Evolutionary conservation across 2,797 vertebrate genomes (phyloP).

Genomic region (Monodelphis domestica): DNA sequence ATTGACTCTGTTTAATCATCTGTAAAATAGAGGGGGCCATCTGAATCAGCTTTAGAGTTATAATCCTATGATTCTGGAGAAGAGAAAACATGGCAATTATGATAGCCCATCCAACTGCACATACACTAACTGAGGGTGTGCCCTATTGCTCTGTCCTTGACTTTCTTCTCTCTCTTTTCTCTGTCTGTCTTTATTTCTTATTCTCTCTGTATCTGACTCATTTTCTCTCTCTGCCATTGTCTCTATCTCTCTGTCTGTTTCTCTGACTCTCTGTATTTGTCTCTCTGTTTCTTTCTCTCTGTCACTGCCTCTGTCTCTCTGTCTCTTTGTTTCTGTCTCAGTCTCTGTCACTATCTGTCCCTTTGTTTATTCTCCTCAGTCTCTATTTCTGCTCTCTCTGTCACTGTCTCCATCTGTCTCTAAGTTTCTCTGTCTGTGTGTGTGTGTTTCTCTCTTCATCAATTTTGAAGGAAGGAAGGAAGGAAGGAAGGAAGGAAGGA

Average conservation of each 20-base stretch:
- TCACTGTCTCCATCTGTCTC: rapidly evolving
- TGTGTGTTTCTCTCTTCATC: not conserved
- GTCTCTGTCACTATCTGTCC: too few species aligned
- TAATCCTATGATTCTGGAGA: not conserved
- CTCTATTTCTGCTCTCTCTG: not conserved
- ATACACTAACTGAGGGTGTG: not conserved
- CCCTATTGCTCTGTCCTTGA: not conserved
- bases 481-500: too few species aligned
- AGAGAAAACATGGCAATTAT: not conserved
- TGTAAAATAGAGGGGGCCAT: not conserved
- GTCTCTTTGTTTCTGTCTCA: not conserved
- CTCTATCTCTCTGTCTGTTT: not conserved
- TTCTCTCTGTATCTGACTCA: not conserved
- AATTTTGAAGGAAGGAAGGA: too few species aligned
- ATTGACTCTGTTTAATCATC: not conserved
- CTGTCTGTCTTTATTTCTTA: not conserved
- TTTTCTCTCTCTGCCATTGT: too few species aligned
- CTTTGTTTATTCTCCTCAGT: too few species aligned
- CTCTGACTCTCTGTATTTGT: not conserved
- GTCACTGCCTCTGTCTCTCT: not conserved
- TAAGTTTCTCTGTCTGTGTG: not conserved
- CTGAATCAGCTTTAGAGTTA: not conserved
- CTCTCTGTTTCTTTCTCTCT: not conserved
- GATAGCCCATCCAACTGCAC: not conserved
- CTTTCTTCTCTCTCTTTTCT: not conserved